Base-by-base conservation (phyloP, 2,888 invertebrate genomes). In the Tipula confusa region DNA sequence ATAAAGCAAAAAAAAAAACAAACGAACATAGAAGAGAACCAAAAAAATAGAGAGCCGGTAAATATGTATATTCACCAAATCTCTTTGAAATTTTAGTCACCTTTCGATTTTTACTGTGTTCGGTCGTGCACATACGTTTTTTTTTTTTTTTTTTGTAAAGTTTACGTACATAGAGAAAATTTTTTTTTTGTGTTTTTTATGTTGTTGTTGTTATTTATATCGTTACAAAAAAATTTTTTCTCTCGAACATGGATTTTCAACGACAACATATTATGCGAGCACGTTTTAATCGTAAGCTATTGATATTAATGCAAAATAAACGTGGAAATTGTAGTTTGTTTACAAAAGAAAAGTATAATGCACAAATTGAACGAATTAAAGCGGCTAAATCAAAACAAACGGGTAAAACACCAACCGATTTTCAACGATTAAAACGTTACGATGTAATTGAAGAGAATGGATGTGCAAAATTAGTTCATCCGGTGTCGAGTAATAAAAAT, bases 351-450 rank as follows among this genome's bases (percentile, higher is more conserved):
- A 64, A 64, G 9, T 64, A 64, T 9, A 24, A 64, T 24, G 24
- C 64, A 6, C 64, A 64, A 24, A 64, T 64, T 24, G 64, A 64
- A 0, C 64, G 64, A 24, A 64, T 64, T 9, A 24, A 9, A 24
- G 64, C 64, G 64, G 64, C 64, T 24, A 64, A 64, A 64, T 24
- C 18, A 24, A 64, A 64, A 24, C 1, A 2, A 18, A 24, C 64
- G 64, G 64, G 64, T 64, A 64, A 64, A 64, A 64, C 64, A 24
- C 64, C 64, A 64, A 64, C 64, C 64, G 64, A 64, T 64, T 64
- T 64, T 64, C 64, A 64, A 64, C 64, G 18, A 3, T 64, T 64
- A 24, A 64, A 24, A 9, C 64, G 64, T 24, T 80, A 80, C 31
- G 80, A 80, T 80, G 29, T 80, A 9, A 31, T 80, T n/a, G 15